Percentiles rank a stretch among this genome's conserved stretches.
Evolutionary conservation across 2,888 invertebrate species (phyloP).

Genomic region (Eledone cirrhosa): DNA sequence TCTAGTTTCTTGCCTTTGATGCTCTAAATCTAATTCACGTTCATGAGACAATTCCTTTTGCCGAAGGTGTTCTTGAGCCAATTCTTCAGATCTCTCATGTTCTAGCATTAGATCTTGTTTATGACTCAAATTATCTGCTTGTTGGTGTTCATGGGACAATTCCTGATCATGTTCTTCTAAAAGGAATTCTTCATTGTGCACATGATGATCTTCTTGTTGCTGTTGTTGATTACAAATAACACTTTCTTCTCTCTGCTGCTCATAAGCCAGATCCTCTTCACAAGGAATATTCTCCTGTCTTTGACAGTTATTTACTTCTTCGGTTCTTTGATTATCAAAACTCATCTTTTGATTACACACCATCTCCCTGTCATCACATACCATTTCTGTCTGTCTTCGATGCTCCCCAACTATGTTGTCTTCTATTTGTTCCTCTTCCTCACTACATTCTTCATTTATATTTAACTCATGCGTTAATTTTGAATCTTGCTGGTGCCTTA

Average conservation of each 20-base stretch:
- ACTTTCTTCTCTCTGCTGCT: neutral
- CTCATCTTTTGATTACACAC: too few relatives aligned
- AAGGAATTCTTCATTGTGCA: too few relatives aligned
- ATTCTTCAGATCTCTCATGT: slow-evolving; percentile 1
- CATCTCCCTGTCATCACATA: neutral
- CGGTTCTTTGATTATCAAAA: too few relatives aligned
- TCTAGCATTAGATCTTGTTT: neutral
- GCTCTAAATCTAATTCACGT: neutral
- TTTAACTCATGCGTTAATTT: neutral
- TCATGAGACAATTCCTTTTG: neutral
- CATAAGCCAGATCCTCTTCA: neutral
- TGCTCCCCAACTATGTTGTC: neutral
- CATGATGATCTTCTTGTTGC: neutral
- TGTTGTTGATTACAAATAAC: neutral
- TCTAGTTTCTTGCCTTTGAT: slow-evolving; percentile 11
- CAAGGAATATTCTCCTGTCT: neutral
- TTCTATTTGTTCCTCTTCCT: neutral
- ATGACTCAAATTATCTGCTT: neutral
- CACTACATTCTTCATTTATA: neutral
- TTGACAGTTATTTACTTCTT: neutral
- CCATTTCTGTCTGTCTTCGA: neutral
- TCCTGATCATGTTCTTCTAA: neutral
- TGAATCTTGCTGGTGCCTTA: neutral
- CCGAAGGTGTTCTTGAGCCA: neutral
- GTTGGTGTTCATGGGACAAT: neutral